phyloP scores from a whole-genome alignment of 2,113 vertebrate species.

The Camelus dromedarius region DNA sequence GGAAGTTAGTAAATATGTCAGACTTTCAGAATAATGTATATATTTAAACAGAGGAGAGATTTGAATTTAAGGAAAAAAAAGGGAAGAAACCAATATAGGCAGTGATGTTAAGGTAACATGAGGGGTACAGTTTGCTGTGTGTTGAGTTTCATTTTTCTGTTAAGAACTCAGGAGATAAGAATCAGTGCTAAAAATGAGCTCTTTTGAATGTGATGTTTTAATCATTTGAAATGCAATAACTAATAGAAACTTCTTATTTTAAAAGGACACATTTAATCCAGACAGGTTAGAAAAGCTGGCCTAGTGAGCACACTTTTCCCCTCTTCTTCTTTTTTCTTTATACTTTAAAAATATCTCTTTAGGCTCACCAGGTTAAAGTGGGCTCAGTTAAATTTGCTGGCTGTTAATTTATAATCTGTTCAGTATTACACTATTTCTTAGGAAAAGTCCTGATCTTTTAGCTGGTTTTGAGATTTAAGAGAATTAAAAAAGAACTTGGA shows the following conservation, averaged over 20 bases:
- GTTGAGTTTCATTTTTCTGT: conserved; percentile 75
- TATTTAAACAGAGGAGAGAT: background rate
- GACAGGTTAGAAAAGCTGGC: conserved; percentile 38
- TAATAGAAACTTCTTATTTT: conserved; percentile 73
- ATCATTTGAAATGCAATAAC: conserved; percentile 63
- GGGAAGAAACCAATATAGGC: background rate
- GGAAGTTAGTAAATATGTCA: background rate
- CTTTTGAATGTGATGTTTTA: conserved; percentile 64
- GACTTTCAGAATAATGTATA: background rate
- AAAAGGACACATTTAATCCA: conserved; percentile 66
- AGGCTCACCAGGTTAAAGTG: background rate
- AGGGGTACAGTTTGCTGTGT: conserved; percentile 7
- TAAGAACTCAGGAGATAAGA: conserved; percentile 69
- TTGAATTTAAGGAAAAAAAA: background rate
- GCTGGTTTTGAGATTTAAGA: conserved; percentile 53
- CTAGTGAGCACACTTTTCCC: conserved; percentile 44
- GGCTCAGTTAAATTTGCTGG: conserved; percentile 69
- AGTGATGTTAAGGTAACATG: background rate
- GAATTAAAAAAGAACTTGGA: conserved; percentile 53
- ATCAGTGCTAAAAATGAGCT: conserved; percentile 67
- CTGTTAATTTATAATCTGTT: conserved; percentile 77
- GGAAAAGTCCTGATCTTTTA: conserved; percentile 11
- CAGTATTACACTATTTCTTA: conserved; percentile 42
- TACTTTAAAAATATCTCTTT: conserved; percentile 39
- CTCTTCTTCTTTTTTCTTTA: background rate